phyloP scores from a whole-genome alignment of 2,797 vertebrate species.

The Enteromius thamalakanensis region DNA sequence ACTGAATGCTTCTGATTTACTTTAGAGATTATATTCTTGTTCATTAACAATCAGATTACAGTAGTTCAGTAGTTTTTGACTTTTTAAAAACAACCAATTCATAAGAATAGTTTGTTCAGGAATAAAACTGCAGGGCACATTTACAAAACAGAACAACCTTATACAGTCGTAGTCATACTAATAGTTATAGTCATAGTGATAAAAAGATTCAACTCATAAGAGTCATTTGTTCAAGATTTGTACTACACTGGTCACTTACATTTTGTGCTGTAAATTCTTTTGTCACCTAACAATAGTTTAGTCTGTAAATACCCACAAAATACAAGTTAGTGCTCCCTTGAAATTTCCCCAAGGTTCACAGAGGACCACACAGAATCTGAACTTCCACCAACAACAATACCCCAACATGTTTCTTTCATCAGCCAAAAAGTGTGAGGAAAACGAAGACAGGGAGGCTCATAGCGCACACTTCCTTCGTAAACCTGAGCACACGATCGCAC shows the following conservation, averaged over 20 bases:
- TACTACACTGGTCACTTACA: background rate
- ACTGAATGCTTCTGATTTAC: background rate
- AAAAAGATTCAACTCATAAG: background rate
- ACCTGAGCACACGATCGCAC: background rate
- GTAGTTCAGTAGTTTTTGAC: background rate
- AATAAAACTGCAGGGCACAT: background rate
- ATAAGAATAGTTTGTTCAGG: background rate
- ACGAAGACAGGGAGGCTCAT: slow-evolving; percentile 2
- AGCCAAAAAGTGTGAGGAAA: slow-evolving; percentile 13
- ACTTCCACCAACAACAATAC: slow-evolving; percentile 5
- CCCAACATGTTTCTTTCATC: slow-evolving; percentile 26
- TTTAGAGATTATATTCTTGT: background rate
- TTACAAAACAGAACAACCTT: background rate
- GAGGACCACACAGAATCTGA: slow-evolving; percentile 28
- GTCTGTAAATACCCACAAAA: slow-evolving; percentile 13
- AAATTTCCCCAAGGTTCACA: slow-evolving; percentile 30
- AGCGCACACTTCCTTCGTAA: slow-evolving; percentile 32
- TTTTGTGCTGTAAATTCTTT: slow-evolving; percentile 1
- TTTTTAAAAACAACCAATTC: background rate
- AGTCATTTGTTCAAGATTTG: background rate
- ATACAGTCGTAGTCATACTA: background rate
- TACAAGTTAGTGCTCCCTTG: slow-evolving; percentile 33
- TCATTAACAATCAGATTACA: background rate
- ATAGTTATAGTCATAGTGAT: background rate
- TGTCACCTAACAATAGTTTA: slow-evolving; percentile 32